Percentiles rank a stretch among this genome's conserved stretches.
These are phyloP conservation scores for Colletes collaris DNA, from an alignment of 2,888 invertebrate genomes.

Conservation along the genomic window DNA sequence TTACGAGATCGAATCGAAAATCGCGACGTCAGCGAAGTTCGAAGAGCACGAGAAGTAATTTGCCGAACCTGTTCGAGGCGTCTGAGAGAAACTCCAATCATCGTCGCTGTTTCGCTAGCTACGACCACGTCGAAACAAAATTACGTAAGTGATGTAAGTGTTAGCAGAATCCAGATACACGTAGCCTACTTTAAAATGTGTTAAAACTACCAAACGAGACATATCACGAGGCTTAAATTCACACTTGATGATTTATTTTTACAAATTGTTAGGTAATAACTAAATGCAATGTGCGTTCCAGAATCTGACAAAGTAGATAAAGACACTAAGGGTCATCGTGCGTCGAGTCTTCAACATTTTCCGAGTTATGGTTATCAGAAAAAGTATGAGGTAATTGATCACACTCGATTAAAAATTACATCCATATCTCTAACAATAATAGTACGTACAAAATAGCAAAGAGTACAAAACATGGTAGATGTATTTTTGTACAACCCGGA, in stretches of 20 bases:
- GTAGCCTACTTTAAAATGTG: too few relatives aligned
- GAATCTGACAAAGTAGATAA: constrained; percentile 6
- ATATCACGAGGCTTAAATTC: too few relatives aligned
- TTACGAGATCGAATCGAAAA: constrained; percentile 24
- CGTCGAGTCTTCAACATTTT: constrained; percentile 32
- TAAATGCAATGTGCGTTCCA: constrained; percentile 33
- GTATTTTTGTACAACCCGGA: neutral
- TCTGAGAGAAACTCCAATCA: constrained; percentile 1
- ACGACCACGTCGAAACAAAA: constrained; percentile 60
- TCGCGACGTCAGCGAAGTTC: neutral
- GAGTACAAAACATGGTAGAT: too few relatives aligned
- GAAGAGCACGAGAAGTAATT: constrained; percentile 20
- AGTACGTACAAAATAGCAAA: neutral
- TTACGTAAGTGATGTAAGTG: constrained; percentile 81
- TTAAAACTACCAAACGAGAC: too few relatives aligned
- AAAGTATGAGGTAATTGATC: constrained; percentile 53
- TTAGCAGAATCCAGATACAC: neutral
- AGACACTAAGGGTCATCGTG: neutral
- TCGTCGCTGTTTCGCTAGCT: constrained; percentile 32
- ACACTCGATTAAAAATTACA: neutral
- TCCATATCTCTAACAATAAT: neutral
- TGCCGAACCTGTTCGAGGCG: constrained; percentile 15
- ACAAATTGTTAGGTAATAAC: neutral
- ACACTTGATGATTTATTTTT: too few relatives aligned
- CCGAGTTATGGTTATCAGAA: neutral